phyloP scores from a whole-genome alignment of 2,797 vertebrate species.

The Sternotherus odoratus region DNA sequence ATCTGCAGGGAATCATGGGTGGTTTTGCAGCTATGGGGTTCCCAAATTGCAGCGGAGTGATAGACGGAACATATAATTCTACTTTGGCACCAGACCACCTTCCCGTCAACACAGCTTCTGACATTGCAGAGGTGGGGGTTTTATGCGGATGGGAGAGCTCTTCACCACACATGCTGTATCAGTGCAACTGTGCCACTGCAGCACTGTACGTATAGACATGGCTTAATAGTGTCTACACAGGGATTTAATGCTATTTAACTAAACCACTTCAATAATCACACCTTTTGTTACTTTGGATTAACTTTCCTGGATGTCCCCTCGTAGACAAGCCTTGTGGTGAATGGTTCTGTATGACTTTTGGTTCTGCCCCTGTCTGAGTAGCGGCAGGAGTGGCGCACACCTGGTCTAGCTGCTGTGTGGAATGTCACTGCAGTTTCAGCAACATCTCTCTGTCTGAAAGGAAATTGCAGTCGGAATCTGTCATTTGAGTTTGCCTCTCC shows the following conservation, averaged over 20 bases:
- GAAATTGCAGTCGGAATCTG: rapidly evolving
- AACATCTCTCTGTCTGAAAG: not conserved
- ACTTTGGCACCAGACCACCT: not conserved
- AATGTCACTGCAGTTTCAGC: not conserved
- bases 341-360: not conserved
- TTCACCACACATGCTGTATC: no score
- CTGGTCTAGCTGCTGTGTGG: not conserved
- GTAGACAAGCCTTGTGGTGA: not conserved
- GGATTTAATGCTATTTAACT: not conserved
- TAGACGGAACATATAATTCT: no score
- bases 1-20: no score
- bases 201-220: no score
- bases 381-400: not conserved
- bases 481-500: not conserved
- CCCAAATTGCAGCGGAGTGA: no score
- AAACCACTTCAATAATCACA: not conserved
- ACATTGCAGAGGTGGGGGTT: no score
- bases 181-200: no score
- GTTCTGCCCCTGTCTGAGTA: not conserved
- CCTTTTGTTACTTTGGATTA: not conserved
- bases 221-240: not conserved
- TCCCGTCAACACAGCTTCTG: no score
- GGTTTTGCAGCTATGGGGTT: no score
- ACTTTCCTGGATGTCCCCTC: not conserved
- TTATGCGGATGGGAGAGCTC: no score